Conservation (phyloP, 2,797 vertebrate species). For the Trachops cirrhosus region DNA sequence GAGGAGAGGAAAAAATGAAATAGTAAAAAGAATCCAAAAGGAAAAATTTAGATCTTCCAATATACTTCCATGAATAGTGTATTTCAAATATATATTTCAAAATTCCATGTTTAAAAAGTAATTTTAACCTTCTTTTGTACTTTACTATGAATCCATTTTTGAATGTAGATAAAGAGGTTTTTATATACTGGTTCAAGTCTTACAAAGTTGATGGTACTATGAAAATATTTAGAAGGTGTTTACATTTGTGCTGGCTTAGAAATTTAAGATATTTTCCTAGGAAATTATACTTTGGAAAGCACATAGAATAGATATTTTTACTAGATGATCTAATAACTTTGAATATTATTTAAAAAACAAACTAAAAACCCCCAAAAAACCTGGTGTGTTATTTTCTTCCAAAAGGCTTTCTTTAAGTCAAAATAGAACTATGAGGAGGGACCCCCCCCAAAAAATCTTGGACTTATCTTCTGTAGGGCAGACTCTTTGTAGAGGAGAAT, state of each 20-base stretch:
- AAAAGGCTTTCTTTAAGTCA: neutral
- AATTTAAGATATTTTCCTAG: neutral
- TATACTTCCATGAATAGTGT: neutral
- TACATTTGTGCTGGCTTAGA: constrained; percentile 1
- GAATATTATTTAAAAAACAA: neutral
- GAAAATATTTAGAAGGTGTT: neutral
- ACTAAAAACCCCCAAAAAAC: neutral
- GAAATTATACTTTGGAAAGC: neutral
- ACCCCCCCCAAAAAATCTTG: neutral
- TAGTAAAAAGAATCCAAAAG: neutral
- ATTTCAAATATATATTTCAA: neutral
- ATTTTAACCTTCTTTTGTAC: neutral
- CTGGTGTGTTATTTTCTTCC: neutral
- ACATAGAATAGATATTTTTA: neutral
- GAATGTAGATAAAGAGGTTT: neutral
- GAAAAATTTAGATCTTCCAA: neutral
- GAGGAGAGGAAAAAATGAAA: neutral
- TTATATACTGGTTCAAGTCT: neutral
- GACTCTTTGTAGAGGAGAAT: neutral
- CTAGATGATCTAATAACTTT: neutral
- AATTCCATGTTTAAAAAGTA: neutral
- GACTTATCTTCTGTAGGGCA: neutral
- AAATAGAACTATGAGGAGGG: neutral
- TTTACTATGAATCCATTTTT: neutral
- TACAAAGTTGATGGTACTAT: neutral